Percentiles rank a stretch among this genome's conserved stretches.
Evolutionary conservation across 2,888 invertebrate genomes (phyloP).

Genomic region (Aleiodes alternator): DNA sequence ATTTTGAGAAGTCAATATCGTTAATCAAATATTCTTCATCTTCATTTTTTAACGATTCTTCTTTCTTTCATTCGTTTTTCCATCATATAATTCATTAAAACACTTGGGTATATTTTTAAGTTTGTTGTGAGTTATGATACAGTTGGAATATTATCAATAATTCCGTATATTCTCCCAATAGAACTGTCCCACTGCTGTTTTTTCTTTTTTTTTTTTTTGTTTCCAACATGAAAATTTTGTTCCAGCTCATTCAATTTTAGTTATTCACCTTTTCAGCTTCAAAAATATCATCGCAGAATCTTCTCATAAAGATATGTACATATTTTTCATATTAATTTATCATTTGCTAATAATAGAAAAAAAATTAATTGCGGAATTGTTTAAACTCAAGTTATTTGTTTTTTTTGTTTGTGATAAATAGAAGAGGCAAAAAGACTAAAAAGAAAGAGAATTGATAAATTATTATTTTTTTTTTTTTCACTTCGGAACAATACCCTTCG

Average conservation of each 20-base stretch:
- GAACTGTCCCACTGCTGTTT: too few species aligned
- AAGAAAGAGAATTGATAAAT: neutral
- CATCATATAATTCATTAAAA: too few species aligned
- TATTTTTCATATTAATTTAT: conserved; percentile 3
- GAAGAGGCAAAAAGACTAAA: neutral
- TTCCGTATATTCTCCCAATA: too few species aligned
- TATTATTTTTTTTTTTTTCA: neutral
- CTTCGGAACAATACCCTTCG: conserved; percentile 1
- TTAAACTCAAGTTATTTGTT: conserved; percentile 37
- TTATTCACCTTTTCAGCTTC: neutral
- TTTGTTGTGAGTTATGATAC: too few species aligned
- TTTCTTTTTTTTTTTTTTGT: too few species aligned
- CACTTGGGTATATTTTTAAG: too few species aligned
- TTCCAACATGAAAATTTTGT: neutral
- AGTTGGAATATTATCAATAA: too few species aligned
- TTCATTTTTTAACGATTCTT: too few species aligned
- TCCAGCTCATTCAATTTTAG: neutral
- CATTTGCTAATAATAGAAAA: conserved; percentile 50
- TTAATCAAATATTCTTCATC: too few species aligned
- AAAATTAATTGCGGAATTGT: conserved; percentile 55
- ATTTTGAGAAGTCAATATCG: too few species aligned
- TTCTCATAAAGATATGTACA: conserved; percentile 39
- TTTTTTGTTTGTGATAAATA: neutral
- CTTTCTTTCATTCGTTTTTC: too few species aligned
- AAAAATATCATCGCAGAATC: conserved; percentile 20